A percentile compares a stretch with the other conserved stretches of the same genome.
phyloP scores from a whole-genome alignment of 2,888 invertebrate genomes.

The Serripes groenlandicus region DNA sequence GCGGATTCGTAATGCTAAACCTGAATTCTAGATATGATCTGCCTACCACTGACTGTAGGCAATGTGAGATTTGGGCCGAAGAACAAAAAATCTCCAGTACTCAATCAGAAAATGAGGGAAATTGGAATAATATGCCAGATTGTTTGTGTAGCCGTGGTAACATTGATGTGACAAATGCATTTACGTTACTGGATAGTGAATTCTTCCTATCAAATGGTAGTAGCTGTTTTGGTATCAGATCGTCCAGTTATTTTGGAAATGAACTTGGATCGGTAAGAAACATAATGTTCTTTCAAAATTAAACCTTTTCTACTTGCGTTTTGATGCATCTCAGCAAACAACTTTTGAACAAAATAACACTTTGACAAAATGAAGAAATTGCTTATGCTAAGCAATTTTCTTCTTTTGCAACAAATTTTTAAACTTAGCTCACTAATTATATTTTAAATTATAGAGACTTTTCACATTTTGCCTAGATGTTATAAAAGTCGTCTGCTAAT shows the following conservation, averaged over 20 bases:
- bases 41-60: slow-evolving; percentile 11
- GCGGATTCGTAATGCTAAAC: slow-evolving; percentile 12
- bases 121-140: slow-evolving; percentile 11
- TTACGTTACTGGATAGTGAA: not conserved
- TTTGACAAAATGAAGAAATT: too few species aligned
- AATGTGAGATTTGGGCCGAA: slow-evolving; percentile 23
- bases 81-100: not conserved
- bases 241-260: not conserved
- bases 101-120: not conserved
- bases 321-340: too few species aligned
- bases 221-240: not conserved
- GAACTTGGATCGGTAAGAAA: not conserved
- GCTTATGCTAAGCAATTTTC: too few species aligned
- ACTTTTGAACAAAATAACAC: too few species aligned
- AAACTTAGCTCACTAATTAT: too few species aligned
- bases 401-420: too few species aligned
- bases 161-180: slow-evolving; percentile 1
- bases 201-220: not conserved
- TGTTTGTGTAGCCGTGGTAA: slow-evolving; percentile 19
- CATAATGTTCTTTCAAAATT: too few species aligned
- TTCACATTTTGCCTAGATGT: too few species aligned
- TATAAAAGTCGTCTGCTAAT: too few species aligned
- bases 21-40: slow-evolving; percentile 15
- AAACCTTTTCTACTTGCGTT: too few species aligned
- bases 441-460: too few species aligned